phyloP scores from a whole-genome alignment of 2,797 vertebrate species.

The Amblyraja radiata region DNA sequence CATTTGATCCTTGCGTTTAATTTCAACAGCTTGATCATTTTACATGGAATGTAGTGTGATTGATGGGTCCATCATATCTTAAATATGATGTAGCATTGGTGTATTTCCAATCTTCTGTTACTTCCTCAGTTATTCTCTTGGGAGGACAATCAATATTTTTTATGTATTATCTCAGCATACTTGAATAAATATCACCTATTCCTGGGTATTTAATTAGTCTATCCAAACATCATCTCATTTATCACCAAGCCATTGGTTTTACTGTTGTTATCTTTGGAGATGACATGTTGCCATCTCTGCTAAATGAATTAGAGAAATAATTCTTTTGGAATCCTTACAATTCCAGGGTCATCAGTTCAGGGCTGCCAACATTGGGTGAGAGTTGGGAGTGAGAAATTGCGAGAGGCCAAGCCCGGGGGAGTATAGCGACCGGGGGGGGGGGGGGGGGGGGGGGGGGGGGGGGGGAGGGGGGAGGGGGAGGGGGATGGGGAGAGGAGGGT shows the following conservation, averaged over 20 bases:
- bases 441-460: no score
- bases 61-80: background rate
- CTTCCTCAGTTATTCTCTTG: background rate
- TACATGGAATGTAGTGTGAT: background rate
- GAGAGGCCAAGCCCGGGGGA: no score
- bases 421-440: no score
- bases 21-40: no score
- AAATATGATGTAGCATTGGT: background rate
- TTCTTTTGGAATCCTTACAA: background rate
- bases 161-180: background rate
- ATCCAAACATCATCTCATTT: background rate
- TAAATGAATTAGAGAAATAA: background rate
- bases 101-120: background rate
- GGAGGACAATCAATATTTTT: background rate
- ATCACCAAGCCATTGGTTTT: background rate
- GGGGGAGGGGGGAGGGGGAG: no score
- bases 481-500: no score
- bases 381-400: no score
- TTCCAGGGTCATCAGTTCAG: background rate
- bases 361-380: no score
- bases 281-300: background rate
- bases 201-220: background rate
- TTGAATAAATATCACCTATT: background rate
- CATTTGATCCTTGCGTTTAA: background rate
- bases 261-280: background rate